Base-by-base conservation (phyloP, 2,888 invertebrate genomes). In the Diarsia mendica region DNA sequence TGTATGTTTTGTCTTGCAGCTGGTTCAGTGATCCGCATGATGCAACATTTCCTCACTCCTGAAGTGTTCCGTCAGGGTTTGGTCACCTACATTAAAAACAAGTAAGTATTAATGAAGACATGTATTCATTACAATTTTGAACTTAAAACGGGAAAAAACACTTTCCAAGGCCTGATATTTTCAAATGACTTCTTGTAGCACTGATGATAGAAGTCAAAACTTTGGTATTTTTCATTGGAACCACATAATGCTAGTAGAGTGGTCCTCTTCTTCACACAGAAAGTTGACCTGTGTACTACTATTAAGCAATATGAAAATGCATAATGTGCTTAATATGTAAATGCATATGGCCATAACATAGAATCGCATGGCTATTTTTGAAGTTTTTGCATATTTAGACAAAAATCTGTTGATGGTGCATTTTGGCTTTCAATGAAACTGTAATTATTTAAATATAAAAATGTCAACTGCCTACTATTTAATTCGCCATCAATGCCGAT, bases 21-120 rank as follows among this genome's bases (percentile, higher is more conserved):
- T 82, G 96, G 96, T 23, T 96, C 97, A 73, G 96, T 97, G 4
- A 94, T 97, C 66, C 95, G 97, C 28, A 97, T 97, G 97, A 93
- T 97, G 91, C 95, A 97, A 61, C 96, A 97, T 80, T 94, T 96
- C 88, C 90, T 97, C 10, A 96, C 96, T 8, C 97, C 97, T 72
- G 94, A 95, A 61, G 92, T 97, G 9, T 97, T 98, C 92, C 95
- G 96, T 75, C 91, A 92, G 51, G 98, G 97, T 18, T 91, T 97
- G 1, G 87, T 91, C 46, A 90, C 90, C 58, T 97, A 97, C 89
- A 88, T 97, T 2, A 88, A 79, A 11, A 89, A 87, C 60, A 92
- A 93, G 97, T 96, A 86, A 93, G 95, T 91, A 49, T 63, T 48
- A 18, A 15, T 61, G 6, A 1, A 15, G 0, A 23, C 55, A 55